Evolutionary conservation across 2,797 vertebrate genomes (phyloP), one percentile per base, ranked within the genome.

Genomic region (Sebastiscus tertius): DNA sequence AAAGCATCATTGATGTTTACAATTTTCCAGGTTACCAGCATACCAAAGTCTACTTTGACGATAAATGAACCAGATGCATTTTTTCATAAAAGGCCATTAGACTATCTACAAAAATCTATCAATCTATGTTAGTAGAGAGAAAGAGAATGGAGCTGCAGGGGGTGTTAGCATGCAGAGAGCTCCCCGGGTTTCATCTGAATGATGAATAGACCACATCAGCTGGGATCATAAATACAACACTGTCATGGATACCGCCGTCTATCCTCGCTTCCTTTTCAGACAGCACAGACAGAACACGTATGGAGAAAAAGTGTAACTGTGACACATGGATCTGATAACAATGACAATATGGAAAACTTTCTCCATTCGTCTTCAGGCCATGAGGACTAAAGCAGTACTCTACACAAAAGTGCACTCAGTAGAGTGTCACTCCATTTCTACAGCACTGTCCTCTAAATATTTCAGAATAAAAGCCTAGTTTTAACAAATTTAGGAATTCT

Each of bases 141-240:
- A 58, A 61, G 71, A 58, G 68, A 66, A 13, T 0, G 5, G 39
- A 72, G 65, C 58, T 70, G 81, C 58, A 20, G 68, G 80, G 73
- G 83, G 80, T 84, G 82, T 55, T 79, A 78, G 83, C 79, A 79
- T 83, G 56, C 81, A 85, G 71, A 87, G 79, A 77, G 71, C 83
- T 77, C 64, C 69, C 62, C 66, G 16, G 29, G 65, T 82, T 89
- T 90, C 77, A 87, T 84, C 82, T 84, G 62, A 64, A 75, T 92
- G 87, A 92, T 88, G 85, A 88, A 90, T 89, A 26, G 58, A 59
- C 49, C 46, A 22, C 49, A 52, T 83, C 77, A 77, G 63, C 58
- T 16, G 7, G 42, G 63, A 78, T 89, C 80, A 90, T 87, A 83
- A 85, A 87, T 59, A 81, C 46, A 63, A 22, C 2, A 3, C 74